Percentiles rank a stretch among this genome's conserved stretches.
phyloP scores from a whole-genome alignment of 1,140 invertebrate genomes.

The Mycetomoellerius zeteki region DNA sequence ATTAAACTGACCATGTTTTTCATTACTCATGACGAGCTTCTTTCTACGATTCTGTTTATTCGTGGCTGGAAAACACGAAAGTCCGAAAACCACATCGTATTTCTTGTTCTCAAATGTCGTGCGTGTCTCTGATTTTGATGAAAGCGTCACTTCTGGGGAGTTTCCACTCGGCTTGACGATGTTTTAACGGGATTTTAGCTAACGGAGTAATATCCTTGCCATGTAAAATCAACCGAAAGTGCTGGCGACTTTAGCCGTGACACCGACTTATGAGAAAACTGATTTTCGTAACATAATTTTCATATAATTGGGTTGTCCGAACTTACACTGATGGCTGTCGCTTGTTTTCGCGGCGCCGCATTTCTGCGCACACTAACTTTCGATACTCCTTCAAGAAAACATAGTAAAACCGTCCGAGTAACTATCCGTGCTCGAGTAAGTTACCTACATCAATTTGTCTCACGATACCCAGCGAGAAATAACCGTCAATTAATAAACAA shows the following conservation, averaged over 20 bases:
- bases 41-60: slow-evolving; percentile 47
- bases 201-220: slow-evolving; percentile 30
- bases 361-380: slow-evolving; percentile 12
- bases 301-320: slow-evolving; percentile 41
- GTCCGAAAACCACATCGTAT: slow-evolving; percentile 17
- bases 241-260: slow-evolving; percentile 6
- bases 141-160: slow-evolving; percentile 47
- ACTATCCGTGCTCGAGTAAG: neutral
- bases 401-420: neutral
- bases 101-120: slow-evolving; percentile 50
- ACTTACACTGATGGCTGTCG: slow-evolving; percentile 42
- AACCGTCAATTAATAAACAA: too few species aligned
- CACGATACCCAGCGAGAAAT: too few species aligned
- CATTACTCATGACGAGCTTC: slow-evolving; percentile 22
- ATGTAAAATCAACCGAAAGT: slow-evolving; percentile 51
- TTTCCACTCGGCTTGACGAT: slow-evolving; percentile 45
- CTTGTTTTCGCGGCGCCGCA: slow-evolving; percentile 33
- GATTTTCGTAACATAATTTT: slow-evolving; percentile 59
- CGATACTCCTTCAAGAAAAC: slow-evolving; percentile 28
- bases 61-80: neutral
- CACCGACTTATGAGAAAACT: slow-evolving; percentile 47
- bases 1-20: slow-evolving; percentile 24
- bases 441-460: slow-evolving; percentile 19
- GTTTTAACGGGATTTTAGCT: slow-evolving; percentile 44
- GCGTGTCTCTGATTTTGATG: slow-evolving; percentile 54